phyloP scores from a whole-genome alignment of 2,113 vertebrate genomes.

The Eclectus roratus region DNA sequence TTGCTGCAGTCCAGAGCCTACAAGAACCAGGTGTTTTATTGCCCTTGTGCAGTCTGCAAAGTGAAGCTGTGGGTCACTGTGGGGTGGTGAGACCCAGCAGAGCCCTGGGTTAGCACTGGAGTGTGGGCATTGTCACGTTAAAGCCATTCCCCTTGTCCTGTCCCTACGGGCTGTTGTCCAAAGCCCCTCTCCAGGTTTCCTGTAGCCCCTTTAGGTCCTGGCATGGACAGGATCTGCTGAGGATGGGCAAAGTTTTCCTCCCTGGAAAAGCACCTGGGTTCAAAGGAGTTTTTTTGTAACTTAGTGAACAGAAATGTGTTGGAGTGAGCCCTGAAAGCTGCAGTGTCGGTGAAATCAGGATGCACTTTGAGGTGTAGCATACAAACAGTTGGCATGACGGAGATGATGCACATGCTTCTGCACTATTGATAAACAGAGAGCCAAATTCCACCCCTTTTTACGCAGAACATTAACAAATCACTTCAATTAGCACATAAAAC shows the following conservation, averaged over 20 bases:
- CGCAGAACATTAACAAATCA: not conserved
- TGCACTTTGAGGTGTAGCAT: not conserved
- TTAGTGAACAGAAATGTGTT: not conserved
- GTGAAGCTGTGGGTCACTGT: not conserved
- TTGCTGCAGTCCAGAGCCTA: not conserved
- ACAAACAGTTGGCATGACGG: accelerated
- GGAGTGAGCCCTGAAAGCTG: not conserved
- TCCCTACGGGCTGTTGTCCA: not conserved
- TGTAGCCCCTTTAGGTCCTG: not conserved
- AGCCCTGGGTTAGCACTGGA: not conserved
- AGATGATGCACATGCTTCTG: not conserved
- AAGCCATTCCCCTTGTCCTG: not conserved
- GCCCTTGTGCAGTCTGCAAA: not conserved
- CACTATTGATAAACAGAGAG: not conserved
- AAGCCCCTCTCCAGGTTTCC: not conserved
- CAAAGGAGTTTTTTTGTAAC: too few relatives aligned
- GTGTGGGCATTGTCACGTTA: not conserved
- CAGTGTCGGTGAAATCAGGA: accelerated
- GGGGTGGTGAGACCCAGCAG: not conserved
- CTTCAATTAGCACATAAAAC: not conserved
- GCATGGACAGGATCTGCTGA: not conserved
- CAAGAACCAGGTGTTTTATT: not conserved
- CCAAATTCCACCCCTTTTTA: not conserved
- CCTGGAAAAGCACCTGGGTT: not conserved
- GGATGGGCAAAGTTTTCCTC: not conserved